Conservation (phyloP, 2,888 invertebrate species). For the Artemia sinica region DNA sequence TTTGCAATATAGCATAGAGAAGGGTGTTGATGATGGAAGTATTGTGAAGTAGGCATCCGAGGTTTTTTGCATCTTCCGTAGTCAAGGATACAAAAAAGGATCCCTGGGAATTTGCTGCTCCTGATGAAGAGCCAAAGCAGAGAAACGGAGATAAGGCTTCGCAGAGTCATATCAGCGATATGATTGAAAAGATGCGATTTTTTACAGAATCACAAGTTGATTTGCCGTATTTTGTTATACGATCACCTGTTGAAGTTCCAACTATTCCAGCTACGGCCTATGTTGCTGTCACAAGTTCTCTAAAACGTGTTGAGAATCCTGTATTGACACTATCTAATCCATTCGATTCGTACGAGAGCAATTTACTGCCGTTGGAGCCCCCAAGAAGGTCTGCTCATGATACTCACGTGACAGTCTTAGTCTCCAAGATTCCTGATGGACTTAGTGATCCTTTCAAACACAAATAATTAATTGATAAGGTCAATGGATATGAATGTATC, state of each 20-base stretch:
- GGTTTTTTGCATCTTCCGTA: not conserved
- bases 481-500: not conserved
- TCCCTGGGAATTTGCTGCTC: too few relatives aligned
- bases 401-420: not conserved
- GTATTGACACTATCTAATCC: too few relatives aligned
- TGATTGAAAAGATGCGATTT: too few relatives aligned
- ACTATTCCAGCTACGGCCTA: too few relatives aligned
- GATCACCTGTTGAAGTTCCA: too few relatives aligned
- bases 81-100: not conserved
- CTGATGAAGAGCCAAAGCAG: too few relatives aligned
- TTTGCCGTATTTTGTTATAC: too few relatives aligned
- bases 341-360: not conserved
- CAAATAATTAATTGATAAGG: not conserved
- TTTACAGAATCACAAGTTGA: too few relatives aligned
- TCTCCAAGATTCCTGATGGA: slow-evolving; percentile 11
- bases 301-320: too few relatives aligned
- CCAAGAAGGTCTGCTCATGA: slow-evolving; percentile 3
- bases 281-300: too few relatives aligned
- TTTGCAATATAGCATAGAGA: slow-evolving; percentile 9
- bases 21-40: slow-evolving; percentile 7
- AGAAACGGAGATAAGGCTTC: too few relatives aligned
- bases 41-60: slow-evolving; percentile 3
- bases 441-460: not conserved
- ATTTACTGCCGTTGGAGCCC: not conserved
- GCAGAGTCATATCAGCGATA: too few relatives aligned